Percentiles rank a stretch among this genome's conserved stretches.
Evolutionary conservation across 2,888 invertebrate species (phyloP).

Genomic region (Pollenia angustigena): DNA sequence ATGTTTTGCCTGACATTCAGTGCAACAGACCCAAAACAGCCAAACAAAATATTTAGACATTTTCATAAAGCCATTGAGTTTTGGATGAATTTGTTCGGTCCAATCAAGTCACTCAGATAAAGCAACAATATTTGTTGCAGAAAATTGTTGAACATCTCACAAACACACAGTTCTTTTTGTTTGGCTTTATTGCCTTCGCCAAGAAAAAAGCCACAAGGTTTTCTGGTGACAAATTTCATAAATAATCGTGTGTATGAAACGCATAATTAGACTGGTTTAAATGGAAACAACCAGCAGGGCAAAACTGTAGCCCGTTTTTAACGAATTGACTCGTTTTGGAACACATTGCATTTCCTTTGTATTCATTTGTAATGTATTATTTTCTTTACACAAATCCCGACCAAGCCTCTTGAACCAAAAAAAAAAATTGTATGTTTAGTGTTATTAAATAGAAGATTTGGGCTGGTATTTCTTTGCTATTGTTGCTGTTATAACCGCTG

Average conservation of each 20-base stretch:
- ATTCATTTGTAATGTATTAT: conserved; percentile 27
- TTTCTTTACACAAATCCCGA: background rate
- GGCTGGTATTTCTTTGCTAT: conserved; percentile 47
- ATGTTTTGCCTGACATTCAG: background rate
- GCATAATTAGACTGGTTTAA: conserved; percentile 69
- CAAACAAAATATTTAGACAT: conserved; percentile 36
- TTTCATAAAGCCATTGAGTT: background rate
- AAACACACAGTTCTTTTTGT: background rate
- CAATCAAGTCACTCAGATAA: conserved; percentile 12
- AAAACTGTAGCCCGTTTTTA: background rate
- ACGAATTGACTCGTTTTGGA: conserved; percentile 54
- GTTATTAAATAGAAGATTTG: conserved; percentile 34
- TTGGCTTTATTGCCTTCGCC: conserved; percentile 46
- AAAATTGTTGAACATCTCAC: background rate
- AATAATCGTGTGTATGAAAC: conserved; percentile 65
- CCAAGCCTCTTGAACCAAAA: conserved; percentile 2
- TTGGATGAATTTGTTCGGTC: conserved; percentile 3
- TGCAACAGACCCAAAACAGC: conserved; percentile 2
- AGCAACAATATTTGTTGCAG: conserved; percentile 49
- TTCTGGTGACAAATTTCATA: conserved; percentile 60
- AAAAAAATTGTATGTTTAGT: conserved; percentile 19
- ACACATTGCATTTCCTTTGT: conserved; percentile 54
- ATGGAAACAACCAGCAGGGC: background rate
- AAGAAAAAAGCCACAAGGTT: conserved; percentile 59
- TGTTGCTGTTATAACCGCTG: conserved; percentile 35